phyloP scores from a whole-genome alignment of 2,797 vertebrate genomes.

The Triplophysa yarkandensis region DNA sequence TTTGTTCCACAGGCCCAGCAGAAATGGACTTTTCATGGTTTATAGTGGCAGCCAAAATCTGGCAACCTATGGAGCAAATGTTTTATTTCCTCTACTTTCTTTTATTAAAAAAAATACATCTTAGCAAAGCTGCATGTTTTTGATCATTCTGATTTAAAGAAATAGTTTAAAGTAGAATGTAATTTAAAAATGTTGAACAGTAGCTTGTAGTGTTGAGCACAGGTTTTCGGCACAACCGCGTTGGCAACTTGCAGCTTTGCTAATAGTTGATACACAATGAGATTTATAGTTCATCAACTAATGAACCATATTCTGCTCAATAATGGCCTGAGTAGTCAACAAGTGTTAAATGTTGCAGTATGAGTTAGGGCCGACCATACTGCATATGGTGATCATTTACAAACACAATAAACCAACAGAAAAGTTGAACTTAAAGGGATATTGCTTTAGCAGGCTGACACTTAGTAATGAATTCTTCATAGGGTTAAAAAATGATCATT shows the following conservation, averaged over 20 bases:
- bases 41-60: not conserved
- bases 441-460: constrained; percentile 72
- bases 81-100: constrained; percentile 69
- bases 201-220: not conserved
- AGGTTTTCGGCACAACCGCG: not conserved
- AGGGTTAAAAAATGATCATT: constrained; percentile 7
- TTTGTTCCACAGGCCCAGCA: constrained; percentile 50
- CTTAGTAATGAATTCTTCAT: constrained; percentile 61
- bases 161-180: not conserved
- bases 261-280: constrained; percentile 68
- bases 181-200: not conserved
- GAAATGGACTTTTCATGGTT: not conserved
- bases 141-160: not conserved
- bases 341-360: constrained; percentile 73
- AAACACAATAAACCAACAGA: constrained; percentile 58
- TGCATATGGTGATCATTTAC: constrained; percentile 65
- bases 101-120: constrained; percentile 39
- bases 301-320: constrained; percentile 62
- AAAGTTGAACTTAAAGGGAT: constrained; percentile 60
- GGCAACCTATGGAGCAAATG: constrained; percentile 47
- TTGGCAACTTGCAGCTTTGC: constrained; percentile 73
- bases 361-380: constrained; percentile 67
- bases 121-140: constrained; percentile 77
- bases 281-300: constrained; percentile 47
- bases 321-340: constrained; percentile 62